These are phyloP conservation scores for Hartigia nigra DNA, from an alignment of 2,888 invertebrate species.

Conservation along the genomic window DNA sequence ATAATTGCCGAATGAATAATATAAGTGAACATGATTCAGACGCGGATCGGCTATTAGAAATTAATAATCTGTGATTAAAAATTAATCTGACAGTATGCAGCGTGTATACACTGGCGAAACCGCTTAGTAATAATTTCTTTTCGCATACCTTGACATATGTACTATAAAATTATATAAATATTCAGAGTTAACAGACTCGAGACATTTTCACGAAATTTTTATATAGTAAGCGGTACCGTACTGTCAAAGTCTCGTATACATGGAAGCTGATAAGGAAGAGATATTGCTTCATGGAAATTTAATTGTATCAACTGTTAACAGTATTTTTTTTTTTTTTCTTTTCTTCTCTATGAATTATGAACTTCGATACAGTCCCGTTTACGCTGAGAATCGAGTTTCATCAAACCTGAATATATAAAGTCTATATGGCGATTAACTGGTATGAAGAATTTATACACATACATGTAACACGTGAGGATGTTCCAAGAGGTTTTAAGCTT, in stretches of 20 bases:
- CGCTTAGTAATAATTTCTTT: neutral
- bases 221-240: neutral
- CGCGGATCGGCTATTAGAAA: neutral
- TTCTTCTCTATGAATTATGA: neutral
- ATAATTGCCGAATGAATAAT: neutral
- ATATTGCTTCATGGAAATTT: neutral
- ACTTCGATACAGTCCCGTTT: neutral
- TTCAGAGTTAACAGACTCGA: neutral
- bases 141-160: neutral
- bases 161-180: neutral
- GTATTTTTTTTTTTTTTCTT: neutral
- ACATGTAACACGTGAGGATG: neutral
- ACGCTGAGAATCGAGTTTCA: neutral
- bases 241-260: neutral
- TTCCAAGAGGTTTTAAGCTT: neutral
- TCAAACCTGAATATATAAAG: neutral
- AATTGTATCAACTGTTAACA: neutral
- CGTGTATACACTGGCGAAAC: neutral
- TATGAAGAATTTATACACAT: neutral
- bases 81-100: neutral
- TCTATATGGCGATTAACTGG: conserved; percentile 5
- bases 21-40: neutral
- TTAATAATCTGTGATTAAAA: neutral
- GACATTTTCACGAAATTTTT: neutral
- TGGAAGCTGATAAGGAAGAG: neutral